phyloP scores from a whole-genome alignment of 2,888 invertebrate species.

The Criorhina ranunculi region DNA sequence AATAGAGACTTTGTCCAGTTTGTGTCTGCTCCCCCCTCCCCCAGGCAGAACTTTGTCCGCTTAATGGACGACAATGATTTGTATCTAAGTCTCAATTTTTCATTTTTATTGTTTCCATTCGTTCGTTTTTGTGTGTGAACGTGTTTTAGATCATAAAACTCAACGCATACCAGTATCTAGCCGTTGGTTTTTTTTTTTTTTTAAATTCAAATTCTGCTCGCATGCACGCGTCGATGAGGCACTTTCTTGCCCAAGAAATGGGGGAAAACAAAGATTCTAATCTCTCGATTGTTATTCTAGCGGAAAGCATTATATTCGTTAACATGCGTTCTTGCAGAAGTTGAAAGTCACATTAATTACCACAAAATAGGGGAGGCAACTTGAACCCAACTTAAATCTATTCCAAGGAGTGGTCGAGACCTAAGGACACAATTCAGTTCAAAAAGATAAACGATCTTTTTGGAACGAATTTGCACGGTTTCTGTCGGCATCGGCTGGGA shows the following conservation, averaged over 20 bases:
- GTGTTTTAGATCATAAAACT: slow-evolving; percentile 72
- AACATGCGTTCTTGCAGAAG: slow-evolving; percentile 52
- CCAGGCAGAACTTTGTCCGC: slow-evolving; percentile 35
- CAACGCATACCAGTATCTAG: no score
- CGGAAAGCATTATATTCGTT: slow-evolving; percentile 43
- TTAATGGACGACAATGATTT: slow-evolving; percentile 69
- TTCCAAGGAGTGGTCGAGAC: slow-evolving; percentile 46
- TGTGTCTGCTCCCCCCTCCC: not conserved
- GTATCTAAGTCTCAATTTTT: slow-evolving; percentile 62
- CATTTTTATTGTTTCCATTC: slow-evolving; percentile 52
- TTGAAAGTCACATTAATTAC: slow-evolving; percentile 53
- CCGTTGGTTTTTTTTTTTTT: slow-evolving; percentile 1
- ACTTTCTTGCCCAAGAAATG: slow-evolving; percentile 31
- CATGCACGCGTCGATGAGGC: slow-evolving; percentile 66
- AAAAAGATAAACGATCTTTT: slow-evolving; percentile 72
- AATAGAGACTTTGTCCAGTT: not conserved
- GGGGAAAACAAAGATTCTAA: slow-evolving; percentile 39
- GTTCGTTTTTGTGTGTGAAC: slow-evolving; percentile 53
- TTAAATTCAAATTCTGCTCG: slow-evolving; percentile 66
- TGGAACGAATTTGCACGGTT: slow-evolving; percentile 71
- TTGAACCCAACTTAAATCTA: slow-evolving; percentile 17
- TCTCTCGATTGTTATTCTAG: slow-evolving; percentile 72
- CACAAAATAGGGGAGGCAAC: slow-evolving; percentile 40
- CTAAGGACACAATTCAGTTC: slow-evolving; percentile 12
- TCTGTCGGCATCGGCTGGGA: slow-evolving; percentile 59